These are phyloP conservation scores for Micrasema longulum DNA, from an alignment of 1,140 invertebrate genomes.

Conservation along the genomic window DNA sequence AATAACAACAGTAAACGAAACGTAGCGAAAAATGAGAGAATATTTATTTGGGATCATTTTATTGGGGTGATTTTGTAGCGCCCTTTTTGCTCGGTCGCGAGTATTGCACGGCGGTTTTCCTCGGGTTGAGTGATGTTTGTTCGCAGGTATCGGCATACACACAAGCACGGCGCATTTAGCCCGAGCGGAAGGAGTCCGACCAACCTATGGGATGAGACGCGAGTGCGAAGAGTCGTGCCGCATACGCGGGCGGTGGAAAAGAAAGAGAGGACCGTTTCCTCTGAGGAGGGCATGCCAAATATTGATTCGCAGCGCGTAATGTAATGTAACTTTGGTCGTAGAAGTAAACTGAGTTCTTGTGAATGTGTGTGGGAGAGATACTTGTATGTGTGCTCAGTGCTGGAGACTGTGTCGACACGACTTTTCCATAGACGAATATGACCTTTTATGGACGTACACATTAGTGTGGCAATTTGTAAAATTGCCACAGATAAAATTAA, in stretches of 20 bases:
- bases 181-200: slow-evolving; percentile 46
- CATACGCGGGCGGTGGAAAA: slow-evolving; percentile 17
- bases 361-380: not conserved
- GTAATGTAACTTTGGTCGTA: slow-evolving; percentile 49
- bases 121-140: not conserved
- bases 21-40: not conserved
- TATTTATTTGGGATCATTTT: not conserved
- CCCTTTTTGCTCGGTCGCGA: not conserved
- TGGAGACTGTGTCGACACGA: not conserved
- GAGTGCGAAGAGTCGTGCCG: slow-evolving; percentile 19
- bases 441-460: too few species aligned
- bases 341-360: slow-evolving; percentile 18
- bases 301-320: slow-evolving; percentile 54
- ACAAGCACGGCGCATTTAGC: slow-evolving; percentile 31
- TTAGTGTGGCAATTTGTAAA: too few species aligned
- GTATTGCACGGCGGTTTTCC: not conserved
- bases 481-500: too few species aligned
- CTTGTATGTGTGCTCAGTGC: slow-evolving; percentile 8
- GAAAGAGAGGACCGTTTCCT: slow-evolving; percentile 30
- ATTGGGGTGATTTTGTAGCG: not conserved
- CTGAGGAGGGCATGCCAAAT: slow-evolving; percentile 50
- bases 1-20: slow-evolving; percentile 4
- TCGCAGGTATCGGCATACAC: slow-evolving; percentile 35
- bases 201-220: slow-evolving; percentile 48
- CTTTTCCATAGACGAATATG: slow-evolving; percentile 1